A percentile compares a stretch with the other conserved stretches of the same genome.
phyloP scores from a whole-genome alignment of 1,140 invertebrate species.

The Drosophila repletoides region DNA sequence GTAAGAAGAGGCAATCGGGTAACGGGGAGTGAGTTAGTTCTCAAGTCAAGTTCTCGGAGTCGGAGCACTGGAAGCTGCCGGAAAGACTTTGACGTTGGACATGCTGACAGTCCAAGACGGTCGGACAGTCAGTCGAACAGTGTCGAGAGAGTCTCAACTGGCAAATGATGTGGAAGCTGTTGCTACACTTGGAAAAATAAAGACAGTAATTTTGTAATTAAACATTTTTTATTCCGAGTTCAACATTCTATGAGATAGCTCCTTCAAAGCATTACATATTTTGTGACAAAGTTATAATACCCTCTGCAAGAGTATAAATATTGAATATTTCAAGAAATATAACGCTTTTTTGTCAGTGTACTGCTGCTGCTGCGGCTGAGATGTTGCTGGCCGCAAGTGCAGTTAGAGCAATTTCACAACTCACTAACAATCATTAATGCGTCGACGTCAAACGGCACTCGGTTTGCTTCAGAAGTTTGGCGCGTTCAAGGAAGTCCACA shows the following conservation, averaged over 20 bases:
- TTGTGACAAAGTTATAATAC: no score
- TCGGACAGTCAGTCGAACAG: conserved; percentile 8
- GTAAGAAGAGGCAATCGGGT: no score
- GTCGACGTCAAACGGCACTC: conserved; percentile 64
- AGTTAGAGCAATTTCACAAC: conserved; percentile 80
- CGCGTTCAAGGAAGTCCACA: conserved; percentile 61
- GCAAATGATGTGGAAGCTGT: conserved; percentile 73
- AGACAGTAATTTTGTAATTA: no score
- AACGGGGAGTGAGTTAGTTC: conserved; percentile 22
- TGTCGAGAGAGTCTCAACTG: conserved; percentile 31
- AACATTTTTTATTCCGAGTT: no score
- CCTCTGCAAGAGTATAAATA: no score
- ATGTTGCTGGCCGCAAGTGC: conserved; percentile 59
- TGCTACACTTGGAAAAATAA: no score
- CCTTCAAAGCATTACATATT: no score
- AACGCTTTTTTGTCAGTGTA: no score
- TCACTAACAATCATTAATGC: conserved; percentile 81
- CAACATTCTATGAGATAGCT: no score
- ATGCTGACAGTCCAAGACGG: conserved; percentile 30
- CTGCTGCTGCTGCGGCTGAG: conserved; percentile 29
- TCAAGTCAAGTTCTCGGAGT: conserved; percentile 3
- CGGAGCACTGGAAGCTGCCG: conserved; percentile 47
- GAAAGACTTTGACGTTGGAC: conserved; percentile 68
- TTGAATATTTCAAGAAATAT: no score
- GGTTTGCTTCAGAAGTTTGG: conserved; percentile 48